Base-by-base conservation (phyloP, 2,113 vertebrate genomes). In the Chaenocephalus aceratus region DNA sequence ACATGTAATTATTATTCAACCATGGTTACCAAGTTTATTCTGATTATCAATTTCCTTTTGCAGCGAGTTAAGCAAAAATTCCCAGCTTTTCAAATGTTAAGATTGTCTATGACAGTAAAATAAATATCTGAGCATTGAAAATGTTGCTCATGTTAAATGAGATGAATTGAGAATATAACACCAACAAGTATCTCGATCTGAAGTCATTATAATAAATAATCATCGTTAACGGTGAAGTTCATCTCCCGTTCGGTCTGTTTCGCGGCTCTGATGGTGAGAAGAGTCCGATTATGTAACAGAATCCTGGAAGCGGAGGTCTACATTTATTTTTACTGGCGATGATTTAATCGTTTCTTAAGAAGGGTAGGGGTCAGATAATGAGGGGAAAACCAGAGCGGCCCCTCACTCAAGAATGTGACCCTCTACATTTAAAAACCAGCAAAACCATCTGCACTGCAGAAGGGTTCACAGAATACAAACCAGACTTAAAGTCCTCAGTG, bases 221-320 rank as follows among this genome's bases (percentile, higher is more conserved):
- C 30, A 30, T 30, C 30, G 3, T 30, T 30, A 30, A 30, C 30
- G 30, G 30, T 30, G 30, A 30, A 30, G 30, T 30, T 30, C 30
- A 30, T 30, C 3, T 30, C 30, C 30, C 30, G 30, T 3, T 30
- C 3, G 30, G 30, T 4, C 30, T 41, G 36, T 41, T 41, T 7
- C 36, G 36, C 7, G 36, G 1, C 36, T 41, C 36, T 13, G 49
- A 9, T 18, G 16, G 18, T 4, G 18, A 18, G 16, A 15, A 56
- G 56, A 54, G n/a, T n/a, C 71, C 15, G 18, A 15, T 75, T 83
- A 61, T 13, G 70, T 51, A 69, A 69, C 75, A 0, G 56, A 3
- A 10, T 58, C 44, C 58, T 68, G 44, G 54, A 51, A 21, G 13
- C 21, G 9, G 12, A 18, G 12, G 34, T 14, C n/a, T 56, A 11